phyloP scores from a whole-genome alignment of 2,113 vertebrate genomes.

The Epinephelus lanceolatus region DNA sequence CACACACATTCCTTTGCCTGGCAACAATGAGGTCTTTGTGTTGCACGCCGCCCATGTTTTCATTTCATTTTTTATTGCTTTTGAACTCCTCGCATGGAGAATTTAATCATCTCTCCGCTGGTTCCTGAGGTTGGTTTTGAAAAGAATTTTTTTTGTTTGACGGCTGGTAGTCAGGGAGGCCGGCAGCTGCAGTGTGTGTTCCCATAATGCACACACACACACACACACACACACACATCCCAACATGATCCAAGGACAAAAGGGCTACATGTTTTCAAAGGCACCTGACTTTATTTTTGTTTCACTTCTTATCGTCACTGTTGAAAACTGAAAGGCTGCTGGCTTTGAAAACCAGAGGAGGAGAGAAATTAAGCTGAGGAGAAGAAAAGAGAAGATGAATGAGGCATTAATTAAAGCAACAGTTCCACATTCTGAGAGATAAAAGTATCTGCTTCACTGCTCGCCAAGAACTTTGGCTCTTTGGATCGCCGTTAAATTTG shows the following conservation, averaged over 20 bases:
- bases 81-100: slow-evolving; percentile 70
- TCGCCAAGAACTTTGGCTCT: too few relatives aligned
- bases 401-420: neutral
- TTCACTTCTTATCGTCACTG: slow-evolving; percentile 13
- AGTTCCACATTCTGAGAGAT: neutral
- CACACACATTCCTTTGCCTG: slow-evolving; percentile 58
- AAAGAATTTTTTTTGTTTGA: slow-evolving; percentile 58
- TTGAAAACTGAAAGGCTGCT: neutral
- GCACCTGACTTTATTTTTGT: slow-evolving; percentile 43
- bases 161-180: slow-evolving; percentile 50
- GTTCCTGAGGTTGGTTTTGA: slow-evolving; percentile 67
- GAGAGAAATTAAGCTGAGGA: neutral
- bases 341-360: neutral
- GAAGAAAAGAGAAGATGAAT: neutral
- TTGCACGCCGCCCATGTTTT: slow-evolving; percentile 71
- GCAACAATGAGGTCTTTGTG: slow-evolving; percentile 83
- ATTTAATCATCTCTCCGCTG: slow-evolving; percentile 73
- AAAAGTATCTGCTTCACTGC: too few relatives aligned
- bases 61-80: slow-evolving; percentile 83
- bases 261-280: slow-evolving; percentile 19
- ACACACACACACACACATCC: slow-evolving; percentile 28
- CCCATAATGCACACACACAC: slow-evolving; percentile 24
- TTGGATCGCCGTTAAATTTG: too few relatives aligned
- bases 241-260: slow-evolving; percentile 47
- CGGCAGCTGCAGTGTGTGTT: slow-evolving; percentile 57